Conservation (phyloP, 23 tunicate genomes). For the Ascidia mentula region DNA sequence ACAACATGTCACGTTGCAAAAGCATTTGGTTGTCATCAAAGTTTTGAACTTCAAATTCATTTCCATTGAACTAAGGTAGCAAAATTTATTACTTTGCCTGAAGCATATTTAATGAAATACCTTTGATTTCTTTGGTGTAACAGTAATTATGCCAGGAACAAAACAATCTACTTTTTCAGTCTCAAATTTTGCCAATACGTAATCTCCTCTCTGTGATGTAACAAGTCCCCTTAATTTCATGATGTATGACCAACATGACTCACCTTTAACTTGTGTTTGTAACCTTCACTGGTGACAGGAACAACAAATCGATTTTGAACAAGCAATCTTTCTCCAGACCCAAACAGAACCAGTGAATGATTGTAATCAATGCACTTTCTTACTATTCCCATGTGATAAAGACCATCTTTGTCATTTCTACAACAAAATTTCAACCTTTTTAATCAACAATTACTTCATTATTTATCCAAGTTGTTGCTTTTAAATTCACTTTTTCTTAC, state of each 20-base stretch:
- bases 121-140: slow-evolving; percentile 2
- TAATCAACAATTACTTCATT: not conserved
- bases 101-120: not conserved
- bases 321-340: not conserved
- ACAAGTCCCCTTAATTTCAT: too few species aligned
- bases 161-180: not conserved
- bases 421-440: not conserved
- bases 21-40: slow-evolving; percentile 3
- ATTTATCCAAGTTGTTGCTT: not conserved
- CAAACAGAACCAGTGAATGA: not conserved
- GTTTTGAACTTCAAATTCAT: not conserved
- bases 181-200: not conserved
- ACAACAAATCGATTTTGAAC: not conserved
- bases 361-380: not conserved
- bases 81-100: not conserved
- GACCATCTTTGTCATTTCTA: slow-evolving; percentile 7
- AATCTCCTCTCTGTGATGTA: not conserved
- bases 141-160: not conserved
- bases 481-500: not conserved
- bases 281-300: not conserved
- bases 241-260: too few species aligned
- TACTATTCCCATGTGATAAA: slow-evolving; percentile 1
- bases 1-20: slow-evolving; percentile 3
- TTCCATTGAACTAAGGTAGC: not conserved
- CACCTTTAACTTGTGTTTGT: not conserved